phyloP scores from a whole-genome alignment of 2,113 vertebrate genomes.

The Taurulus bubalis region DNA sequence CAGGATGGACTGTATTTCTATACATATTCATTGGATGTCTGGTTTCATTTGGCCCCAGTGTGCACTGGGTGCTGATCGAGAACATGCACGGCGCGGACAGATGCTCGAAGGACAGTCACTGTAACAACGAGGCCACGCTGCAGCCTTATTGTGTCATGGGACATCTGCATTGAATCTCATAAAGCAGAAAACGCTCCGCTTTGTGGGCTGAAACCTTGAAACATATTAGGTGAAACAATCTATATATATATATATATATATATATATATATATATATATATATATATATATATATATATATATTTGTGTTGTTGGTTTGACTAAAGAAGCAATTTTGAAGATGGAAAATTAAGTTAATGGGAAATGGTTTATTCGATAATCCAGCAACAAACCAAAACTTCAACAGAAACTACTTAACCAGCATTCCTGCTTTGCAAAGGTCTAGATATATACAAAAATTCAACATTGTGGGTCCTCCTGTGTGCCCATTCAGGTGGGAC shows the following conservation, averaged over 20 bases:
- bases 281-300: neutral
- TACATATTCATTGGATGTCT: slow-evolving; percentile 58
- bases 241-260: too few relatives aligned
- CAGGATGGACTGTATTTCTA: slow-evolving; percentile 17
- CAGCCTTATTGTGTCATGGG: neutral
- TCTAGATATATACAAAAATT: neutral
- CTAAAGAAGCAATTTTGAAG: neutral
- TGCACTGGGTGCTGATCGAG: too few relatives aligned
- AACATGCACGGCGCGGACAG: slow-evolving; percentile 17
- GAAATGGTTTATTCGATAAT: too few relatives aligned
- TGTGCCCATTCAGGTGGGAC: neutral
- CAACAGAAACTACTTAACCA: neutral
- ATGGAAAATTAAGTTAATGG: too few relatives aligned
- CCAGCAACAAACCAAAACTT: too few relatives aligned
- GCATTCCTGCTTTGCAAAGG: neutral
- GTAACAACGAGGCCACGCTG: neutral
- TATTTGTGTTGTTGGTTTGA: neutral
- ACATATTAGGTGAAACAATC: too few relatives aligned
- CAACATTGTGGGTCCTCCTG: neutral
- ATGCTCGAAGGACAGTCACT: slow-evolving; percentile 35
- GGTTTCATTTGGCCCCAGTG: neutral
- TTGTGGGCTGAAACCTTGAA: too few relatives aligned
- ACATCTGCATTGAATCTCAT: too few relatives aligned
- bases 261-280: too few relatives aligned
- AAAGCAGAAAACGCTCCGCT: too few relatives aligned